phyloP scores from a whole-genome alignment of 30 jellyfish, hydroid and myxozoan species.

The Mastigias papua region DNA sequence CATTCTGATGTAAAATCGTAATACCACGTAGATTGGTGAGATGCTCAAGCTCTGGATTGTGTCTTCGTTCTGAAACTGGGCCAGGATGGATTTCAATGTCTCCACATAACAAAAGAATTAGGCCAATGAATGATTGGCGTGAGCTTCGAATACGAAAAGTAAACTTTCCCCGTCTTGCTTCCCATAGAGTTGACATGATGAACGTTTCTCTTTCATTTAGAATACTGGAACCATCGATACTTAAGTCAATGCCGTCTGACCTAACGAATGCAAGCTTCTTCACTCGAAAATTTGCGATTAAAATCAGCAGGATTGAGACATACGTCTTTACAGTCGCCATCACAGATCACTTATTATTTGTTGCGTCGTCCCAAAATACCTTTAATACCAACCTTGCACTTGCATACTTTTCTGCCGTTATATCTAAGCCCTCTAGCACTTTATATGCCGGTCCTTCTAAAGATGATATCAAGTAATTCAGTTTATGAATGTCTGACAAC shows the following conservation, averaged over 20 bases:
- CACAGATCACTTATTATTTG: neutral
- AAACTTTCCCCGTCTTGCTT: constrained; percentile 53
- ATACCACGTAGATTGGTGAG: constrained; percentile 10
- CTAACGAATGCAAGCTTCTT: constrained; percentile 22
- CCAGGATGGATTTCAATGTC: constrained; percentile 51
- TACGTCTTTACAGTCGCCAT: constrained; percentile 11
- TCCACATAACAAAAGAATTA: constrained; percentile 44
- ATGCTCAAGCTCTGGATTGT: constrained; percentile 45
- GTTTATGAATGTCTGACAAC: neutral
- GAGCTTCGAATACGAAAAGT: constrained; percentile 21
- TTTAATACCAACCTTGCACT: neutral
- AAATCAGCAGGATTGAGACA: constrained; percentile 26
- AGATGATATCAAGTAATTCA: neutral
- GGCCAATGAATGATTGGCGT: constrained; percentile 38
- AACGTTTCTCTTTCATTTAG: constrained; percentile 10
- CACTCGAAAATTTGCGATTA: constrained; percentile 8
- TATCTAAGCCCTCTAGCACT: neutral
- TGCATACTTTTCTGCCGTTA: neutral
- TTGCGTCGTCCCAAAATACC: neutral
- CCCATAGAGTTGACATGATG: constrained; percentile 46
- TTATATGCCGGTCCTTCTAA: neutral
- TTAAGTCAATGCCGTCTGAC: constrained; percentile 4
- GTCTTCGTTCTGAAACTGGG: constrained; percentile 13
- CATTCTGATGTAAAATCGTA: constrained; percentile 41
- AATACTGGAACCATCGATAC: neutral